These are phyloP conservation scores for Acanthococcus lagerstroemiae DNA, from an alignment of 2,888 invertebrate genomes.

Conservation along the genomic window DNA sequence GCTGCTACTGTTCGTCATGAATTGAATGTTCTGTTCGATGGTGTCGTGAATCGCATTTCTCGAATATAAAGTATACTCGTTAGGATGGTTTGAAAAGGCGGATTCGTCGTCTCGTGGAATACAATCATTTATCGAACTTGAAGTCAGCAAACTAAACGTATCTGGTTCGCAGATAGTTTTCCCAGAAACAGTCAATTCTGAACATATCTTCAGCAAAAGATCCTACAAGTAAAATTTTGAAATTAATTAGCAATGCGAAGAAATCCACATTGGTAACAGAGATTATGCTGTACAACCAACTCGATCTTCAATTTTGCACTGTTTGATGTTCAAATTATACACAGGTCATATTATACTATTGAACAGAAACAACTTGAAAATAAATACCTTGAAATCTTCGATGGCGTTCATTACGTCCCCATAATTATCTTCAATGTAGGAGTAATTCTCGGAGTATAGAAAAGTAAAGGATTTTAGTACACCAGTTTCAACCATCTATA, in stretches of 20 bases:
- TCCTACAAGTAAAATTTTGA: neutral
- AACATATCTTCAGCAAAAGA: conserved; percentile 5
- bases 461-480: conserved; percentile 14
- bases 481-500: conserved; percentile 13
- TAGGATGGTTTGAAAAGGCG: neutral
- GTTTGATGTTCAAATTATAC: too few relatives aligned
- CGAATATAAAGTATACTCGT: neutral
- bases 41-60: conserved; percentile 5
- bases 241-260: neutral
- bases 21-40: neutral
- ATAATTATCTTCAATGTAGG: conserved; percentile 1
- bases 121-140: neutral
- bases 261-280: neutral
- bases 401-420: neutral
- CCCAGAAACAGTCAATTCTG: neutral
- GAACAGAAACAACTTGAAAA: neutral
- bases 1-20: neutral
- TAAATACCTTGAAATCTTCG: conserved; percentile 6
- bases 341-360: too few relatives aligned
- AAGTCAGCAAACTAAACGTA: neutral
- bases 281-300: neutral
- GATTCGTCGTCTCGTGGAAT: neutral
- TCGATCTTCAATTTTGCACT: too few relatives aligned
- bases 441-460: conserved; percentile 5
- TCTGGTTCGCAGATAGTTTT: neutral